These are phyloP conservation scores for Machimus rusticus DNA, from an alignment of 2,888 invertebrate species.

Conservation along the genomic window DNA sequence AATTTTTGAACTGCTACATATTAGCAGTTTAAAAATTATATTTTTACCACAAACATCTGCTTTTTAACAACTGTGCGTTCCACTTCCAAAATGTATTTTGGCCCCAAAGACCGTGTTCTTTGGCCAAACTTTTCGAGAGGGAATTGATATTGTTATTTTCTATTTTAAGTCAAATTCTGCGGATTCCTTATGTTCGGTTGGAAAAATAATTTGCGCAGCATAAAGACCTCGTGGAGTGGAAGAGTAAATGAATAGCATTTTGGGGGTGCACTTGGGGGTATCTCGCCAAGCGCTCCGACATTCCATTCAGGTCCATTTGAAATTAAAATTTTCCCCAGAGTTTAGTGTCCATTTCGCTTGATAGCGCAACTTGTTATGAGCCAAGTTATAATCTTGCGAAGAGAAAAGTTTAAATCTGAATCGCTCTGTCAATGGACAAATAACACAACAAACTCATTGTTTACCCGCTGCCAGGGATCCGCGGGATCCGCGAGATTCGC, in stretches of 20 bases:
- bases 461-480: neutral
- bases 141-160: neutral
- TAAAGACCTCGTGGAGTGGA: neutral
- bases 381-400: conserved; percentile 27
- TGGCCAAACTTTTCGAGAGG: neutral
- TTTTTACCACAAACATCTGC: too few relatives aligned
- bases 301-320: conserved; percentile 2
- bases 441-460: conserved; percentile 28
- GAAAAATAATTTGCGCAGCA: neutral
- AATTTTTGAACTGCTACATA: too few relatives aligned
- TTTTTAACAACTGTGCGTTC: too few relatives aligned
- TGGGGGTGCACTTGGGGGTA: neutral
- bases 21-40: too few relatives aligned
- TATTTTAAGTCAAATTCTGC: neutral
- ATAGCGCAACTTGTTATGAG: conserved; percentile 29
- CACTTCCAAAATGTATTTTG: neutral
- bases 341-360: conserved; percentile 16
- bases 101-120: neutral
- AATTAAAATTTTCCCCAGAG: conserved; percentile 6
- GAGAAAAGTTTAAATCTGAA: conserved; percentile 34
- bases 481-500: neutral
- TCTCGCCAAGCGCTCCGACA: neutral
- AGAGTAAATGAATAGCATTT: neutral
- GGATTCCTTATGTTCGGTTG: neutral
- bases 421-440: conserved; percentile 33